Evolutionary conservation across 2,888 invertebrate genomes (phyloP), one percentile per base, ranked within the genome.

Genomic region (Bombylius discolor): DNA sequence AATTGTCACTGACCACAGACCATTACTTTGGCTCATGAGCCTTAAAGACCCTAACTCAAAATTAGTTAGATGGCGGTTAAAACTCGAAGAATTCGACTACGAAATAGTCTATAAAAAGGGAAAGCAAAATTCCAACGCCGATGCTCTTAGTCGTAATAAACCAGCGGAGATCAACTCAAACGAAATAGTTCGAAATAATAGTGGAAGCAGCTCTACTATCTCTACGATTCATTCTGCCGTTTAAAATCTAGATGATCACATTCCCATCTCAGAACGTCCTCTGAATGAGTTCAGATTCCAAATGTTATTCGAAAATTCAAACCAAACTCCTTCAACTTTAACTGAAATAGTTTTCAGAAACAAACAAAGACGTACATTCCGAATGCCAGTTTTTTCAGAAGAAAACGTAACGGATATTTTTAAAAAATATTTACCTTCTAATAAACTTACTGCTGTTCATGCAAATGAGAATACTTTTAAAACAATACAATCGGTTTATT

Each of bases 231-330:
- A 13, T n/a, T 45, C 14, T 7, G 13, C 13, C 1, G 12, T 5
- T 4, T 47, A 53, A 36, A 56, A 53, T 44, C 13, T 60, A 31
- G 42, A 58, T 31, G 58, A 62, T 34, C 59, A 59, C 1, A 62
- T 59, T 6, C 34, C 49, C 5, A 59, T 62, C 4, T 60, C 60
- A 3, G 61, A 62, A 47, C 58, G 58, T 55, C 56, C 62, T 1
- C 39, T 62, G 33, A 61, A 62, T 47, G 59, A 61, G 49, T 60
- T 61, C 32, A 60, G 55, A 39, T 42, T 60, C 7, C 61, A 62
- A 56, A 33, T 60, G 6, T 52, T 61, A 11, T 14, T 60, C 5
- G 53, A 62, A 47, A 55, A 48, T 3, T 56, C 47, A 1, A 13
- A 55, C 8, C 45, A 36, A 34, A 46, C 13, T 4, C 49, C 56